A percentile compares a stretch with the other conserved stretches of the same genome.
Conservation (phyloP, 2,113 vertebrate species). For the Miniopterus natalensis region DNA sequence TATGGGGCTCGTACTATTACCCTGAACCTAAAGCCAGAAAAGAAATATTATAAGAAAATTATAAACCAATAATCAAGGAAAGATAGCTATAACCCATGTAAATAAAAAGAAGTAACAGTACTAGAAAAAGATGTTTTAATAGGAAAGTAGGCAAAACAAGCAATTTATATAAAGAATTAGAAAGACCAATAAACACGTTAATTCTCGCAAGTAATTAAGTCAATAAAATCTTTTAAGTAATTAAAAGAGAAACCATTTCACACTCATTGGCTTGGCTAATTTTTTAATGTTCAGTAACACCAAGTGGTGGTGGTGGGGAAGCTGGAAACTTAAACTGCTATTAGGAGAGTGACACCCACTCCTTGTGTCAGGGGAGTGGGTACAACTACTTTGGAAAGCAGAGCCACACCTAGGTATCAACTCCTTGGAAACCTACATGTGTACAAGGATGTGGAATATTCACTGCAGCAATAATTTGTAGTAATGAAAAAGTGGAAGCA, state of each 20-base stretch:
- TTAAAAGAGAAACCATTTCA: not conserved
- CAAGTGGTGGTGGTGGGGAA: not conserved
- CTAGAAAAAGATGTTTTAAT: not conserved
- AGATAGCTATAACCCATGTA: not conserved
- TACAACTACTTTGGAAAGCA: not conserved
- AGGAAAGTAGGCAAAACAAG: not conserved
- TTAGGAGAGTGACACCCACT: not conserved
- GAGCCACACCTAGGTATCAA: not conserved
- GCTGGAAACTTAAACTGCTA: not conserved
- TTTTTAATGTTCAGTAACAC: not conserved
- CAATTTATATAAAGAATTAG: not conserved
- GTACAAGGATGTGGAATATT: not conserved
- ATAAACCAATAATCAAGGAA: not conserved
- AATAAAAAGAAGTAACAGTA: not conserved
- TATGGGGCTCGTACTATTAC: not conserved
- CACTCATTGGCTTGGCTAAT: not conserved
- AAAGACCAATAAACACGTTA: not conserved
- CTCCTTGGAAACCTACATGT: not conserved
- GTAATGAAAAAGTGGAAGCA: conserved; percentile 29
- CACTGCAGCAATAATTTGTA: not conserved
- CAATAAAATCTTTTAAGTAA: not conserved
- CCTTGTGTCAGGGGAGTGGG: not conserved
- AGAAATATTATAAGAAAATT: not conserved
- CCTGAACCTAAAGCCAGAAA: not conserved
- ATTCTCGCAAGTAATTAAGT: not conserved